A percentile compares a stretch with the other conserved stretches of the same genome.
phyloP scores from a whole-genome alignment of 1,140 invertebrate genomes.

The Cydia amplana region DNA sequence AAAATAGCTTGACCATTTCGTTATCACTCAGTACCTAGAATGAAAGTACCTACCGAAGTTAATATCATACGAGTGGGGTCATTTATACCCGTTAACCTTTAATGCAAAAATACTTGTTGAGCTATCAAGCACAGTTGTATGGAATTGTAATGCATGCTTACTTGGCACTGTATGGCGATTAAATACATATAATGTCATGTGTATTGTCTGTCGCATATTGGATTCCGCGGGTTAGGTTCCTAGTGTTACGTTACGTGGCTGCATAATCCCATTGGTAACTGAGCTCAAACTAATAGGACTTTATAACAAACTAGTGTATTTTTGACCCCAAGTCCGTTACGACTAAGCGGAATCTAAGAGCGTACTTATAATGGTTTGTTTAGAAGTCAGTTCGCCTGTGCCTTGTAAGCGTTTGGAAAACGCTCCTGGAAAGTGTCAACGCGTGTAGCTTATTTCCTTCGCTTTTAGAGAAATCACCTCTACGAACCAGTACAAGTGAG shows the following conservation, averaged over 20 bases:
- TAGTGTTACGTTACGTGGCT: conserved; percentile 13
- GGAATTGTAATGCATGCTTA: background rate
- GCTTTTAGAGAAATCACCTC: background rate
- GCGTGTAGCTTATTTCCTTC: background rate
- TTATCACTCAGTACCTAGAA: too few species aligned
- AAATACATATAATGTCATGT: background rate
- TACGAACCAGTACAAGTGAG: background rate
- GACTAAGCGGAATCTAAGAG: background rate
- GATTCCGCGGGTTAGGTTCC: conserved; percentile 4
- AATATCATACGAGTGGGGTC: too few species aligned
- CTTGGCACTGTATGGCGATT: background rate
- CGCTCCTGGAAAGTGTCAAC: background rate
- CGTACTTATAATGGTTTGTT: too few species aligned
- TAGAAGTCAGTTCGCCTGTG: background rate
- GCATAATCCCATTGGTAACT: background rate
- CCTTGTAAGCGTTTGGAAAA: background rate
- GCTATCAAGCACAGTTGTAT: background rate
- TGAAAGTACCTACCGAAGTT: too few species aligned
- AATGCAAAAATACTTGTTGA: too few species aligned
- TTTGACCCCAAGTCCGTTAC: background rate
- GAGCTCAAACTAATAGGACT: background rate
- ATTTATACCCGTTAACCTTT: too few species aligned
- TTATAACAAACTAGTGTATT: background rate
- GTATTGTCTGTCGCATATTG: conserved; percentile 6
- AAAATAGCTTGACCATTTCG: too few species aligned